phyloP scores from a whole-genome alignment of 2,888 invertebrate species.

The Drosophila paramelanica region DNA sequence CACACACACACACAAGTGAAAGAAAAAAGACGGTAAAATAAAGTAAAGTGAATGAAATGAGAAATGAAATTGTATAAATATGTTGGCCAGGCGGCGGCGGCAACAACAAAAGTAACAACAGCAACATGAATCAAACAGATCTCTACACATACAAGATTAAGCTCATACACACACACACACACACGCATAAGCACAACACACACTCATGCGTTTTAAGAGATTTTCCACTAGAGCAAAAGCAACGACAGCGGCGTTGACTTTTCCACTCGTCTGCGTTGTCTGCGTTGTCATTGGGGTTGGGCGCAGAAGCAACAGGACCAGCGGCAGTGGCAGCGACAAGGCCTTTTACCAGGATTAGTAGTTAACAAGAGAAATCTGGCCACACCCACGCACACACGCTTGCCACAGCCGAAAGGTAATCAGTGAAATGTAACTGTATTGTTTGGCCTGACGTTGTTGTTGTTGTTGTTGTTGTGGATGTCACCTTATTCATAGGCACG shows the following conservation, averaged over 20 bases:
- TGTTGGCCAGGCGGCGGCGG: constrained; percentile 60
- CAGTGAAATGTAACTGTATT: constrained; percentile 81
- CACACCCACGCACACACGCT: constrained; percentile 53
- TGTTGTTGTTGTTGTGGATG: constrained; percentile 54
- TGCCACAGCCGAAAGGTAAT: constrained; percentile 77
- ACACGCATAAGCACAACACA: constrained; percentile 39
- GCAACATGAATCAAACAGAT: constrained; percentile 12
- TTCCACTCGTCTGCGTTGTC: constrained; percentile 71
- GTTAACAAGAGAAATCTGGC: constrained; percentile 79
- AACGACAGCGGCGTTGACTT: constrained; percentile 70
- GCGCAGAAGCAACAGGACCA: constrained; percentile 43
- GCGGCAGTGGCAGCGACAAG: constrained; percentile 57
- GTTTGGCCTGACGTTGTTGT: constrained; percentile 57
- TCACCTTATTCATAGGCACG: constrained; percentile 60
- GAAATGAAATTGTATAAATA: constrained; percentile 80
- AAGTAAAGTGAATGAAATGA: constrained; percentile 74
- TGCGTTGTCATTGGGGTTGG: constrained; percentile 50
- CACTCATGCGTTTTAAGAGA: constrained; percentile 72
- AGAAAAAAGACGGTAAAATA: constrained; percentile 26
- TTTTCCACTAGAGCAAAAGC: constrained; percentile 65
- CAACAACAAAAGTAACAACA: constrained; percentile 17
- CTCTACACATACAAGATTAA: constrained; percentile 62
- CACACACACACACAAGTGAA: background rate
- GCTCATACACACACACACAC: constrained; percentile 38
- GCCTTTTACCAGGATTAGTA: constrained; percentile 82